Base-by-base conservation (phyloP, 2,113 vertebrate genomes). In the Puntigrus tetrazona region DNA sequence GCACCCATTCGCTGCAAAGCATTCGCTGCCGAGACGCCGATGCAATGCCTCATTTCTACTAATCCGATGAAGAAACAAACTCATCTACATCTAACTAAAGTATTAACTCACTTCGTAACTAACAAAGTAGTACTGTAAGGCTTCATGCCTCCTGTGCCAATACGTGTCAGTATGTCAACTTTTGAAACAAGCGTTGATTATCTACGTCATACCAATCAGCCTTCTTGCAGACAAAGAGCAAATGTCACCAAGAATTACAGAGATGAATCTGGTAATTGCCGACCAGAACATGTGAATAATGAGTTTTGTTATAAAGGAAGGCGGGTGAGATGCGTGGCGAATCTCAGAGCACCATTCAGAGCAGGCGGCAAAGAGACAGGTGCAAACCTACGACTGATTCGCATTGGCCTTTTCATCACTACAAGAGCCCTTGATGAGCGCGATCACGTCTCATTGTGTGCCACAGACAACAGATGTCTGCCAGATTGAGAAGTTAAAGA, bases 391-490 rank as follows among this genome's bases (percentile, higher is more conserved):
- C 18, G 72, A 47, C 18, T 47, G 72, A 74, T 34, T 76, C 5
- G 29, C 45, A 52, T 52, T 34, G 70, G 70, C 70, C 70, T 74
- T 74, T 74, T 74, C 70, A 43, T 52, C 45, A 22, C 41, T 3
- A 52, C 27, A 76, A 76, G 45, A 76, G 27, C 45, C 8, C 1
- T 27, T 11, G 45, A 76, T 50, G 73, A 76, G 45, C 14, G 45
- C 2, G 16, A 52, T 74, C 10, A 47, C 16, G 2, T 29, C 43
- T 1, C 22, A 73, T 73, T 73, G 69, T 73, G 61, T 31, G 61
- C 61, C 14, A 6, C 61, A 65, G 27, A 65, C 25, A 73, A 73
- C 22, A 22, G 38, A 41, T 65, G 22, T 73, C 22, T 45, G 29
- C 65, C 65, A 38, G 65, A 69, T 34, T 25, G 38, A 43, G 7